Conservation (phyloP, 2,797 vertebrate genomes). For the Myotis vivesi region DNA sequence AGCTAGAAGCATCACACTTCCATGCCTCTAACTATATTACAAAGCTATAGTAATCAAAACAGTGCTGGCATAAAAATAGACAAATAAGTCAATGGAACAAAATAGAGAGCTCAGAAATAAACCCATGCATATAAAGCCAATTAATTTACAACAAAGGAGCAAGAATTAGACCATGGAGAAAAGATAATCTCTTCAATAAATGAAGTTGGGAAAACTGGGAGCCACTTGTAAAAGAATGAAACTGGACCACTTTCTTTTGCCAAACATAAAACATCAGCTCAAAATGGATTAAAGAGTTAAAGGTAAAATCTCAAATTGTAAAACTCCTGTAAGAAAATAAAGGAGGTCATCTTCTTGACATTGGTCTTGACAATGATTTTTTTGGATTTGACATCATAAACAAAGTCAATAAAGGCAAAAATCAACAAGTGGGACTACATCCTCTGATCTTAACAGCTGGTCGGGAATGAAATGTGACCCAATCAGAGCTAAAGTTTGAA, state of each 20-base stretch:
- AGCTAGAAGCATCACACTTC: background rate
- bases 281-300: background rate
- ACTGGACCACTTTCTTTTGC: background rate
- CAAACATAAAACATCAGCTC: background rate
- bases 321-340: background rate
- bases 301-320: background rate
- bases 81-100: background rate
- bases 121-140: background rate
- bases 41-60: background rate
- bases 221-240: background rate
- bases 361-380: background rate
- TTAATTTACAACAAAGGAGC: background rate
- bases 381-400: background rate
- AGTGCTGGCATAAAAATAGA: background rate
- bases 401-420: background rate
- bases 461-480: background rate
- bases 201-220: background rate
- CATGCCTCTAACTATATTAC: background rate
- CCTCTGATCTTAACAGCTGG: background rate
- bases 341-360: background rate
- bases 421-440: background rate
- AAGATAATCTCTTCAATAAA: background rate
- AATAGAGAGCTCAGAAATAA: background rate
- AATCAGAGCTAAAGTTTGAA: background rate
- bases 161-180: background rate